Evolutionary conservation across 2,888 invertebrate genomes (phyloP), one percentile per base, ranked within the genome.

Genomic region (Diaperis boleti): DNA sequence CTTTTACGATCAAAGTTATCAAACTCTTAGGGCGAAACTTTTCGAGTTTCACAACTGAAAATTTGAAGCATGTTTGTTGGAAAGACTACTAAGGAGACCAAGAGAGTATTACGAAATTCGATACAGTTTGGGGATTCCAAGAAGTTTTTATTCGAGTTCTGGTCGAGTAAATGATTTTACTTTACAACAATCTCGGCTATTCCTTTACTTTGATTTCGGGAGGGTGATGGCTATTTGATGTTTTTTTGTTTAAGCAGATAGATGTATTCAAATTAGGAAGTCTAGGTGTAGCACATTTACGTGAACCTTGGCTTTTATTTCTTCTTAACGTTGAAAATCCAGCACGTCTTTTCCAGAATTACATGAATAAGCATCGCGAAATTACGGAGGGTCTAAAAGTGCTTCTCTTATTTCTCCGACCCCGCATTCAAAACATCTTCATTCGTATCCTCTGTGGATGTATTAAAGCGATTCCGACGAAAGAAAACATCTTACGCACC

Each of bases 391-490:
- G 44, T n/a, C 29, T 22, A 13, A 45, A 14, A 26, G 29, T 45
- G 22, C 44, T 45, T 26, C 8, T 45, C 7, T 26, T 45, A 45
- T 45, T 26, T 45, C 8, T 8, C n/a, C 17, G 15, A 39, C 39
- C 33, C 14, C 47, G 14, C 17, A 47, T 47, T 49, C 49, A 49
- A 17, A 35, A 31, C 49, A 49, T 49, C 49, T 49, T 18, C 49
- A 33, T 49, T 47, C 47, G 31, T 47, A 18, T 33, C 10, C 20
- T 31, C 18, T 5, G 49, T 20, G 31, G 35, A 49, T 49, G 13
- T 35, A 35, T 49, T 49, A 54, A 22, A 54, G 41, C 39, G 54
- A 54, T 41, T 54, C 54, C n/a, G 10, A 54, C 5, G 54, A 26
- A 39, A 17, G 54, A 54, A 39, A 41, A 29, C 39, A 54, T 41